Conservation (phyloP, 2,113 vertebrate species). For the Pollimyrus isidori region DNA sequence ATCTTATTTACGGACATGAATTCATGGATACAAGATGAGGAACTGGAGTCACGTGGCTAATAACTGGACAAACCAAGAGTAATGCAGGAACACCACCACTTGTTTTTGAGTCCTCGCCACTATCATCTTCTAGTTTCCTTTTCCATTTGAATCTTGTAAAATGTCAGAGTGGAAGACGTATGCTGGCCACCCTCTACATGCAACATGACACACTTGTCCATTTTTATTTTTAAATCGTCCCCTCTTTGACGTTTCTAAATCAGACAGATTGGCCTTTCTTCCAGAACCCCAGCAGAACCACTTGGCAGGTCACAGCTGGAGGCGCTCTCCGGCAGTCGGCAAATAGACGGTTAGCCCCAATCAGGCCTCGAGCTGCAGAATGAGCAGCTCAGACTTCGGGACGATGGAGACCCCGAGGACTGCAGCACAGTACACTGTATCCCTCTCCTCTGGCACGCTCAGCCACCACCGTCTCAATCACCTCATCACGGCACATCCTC, state of each 20-base stretch:
- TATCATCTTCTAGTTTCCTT: neutral
- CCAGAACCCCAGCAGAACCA: neutral
- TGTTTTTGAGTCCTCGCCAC: neutral
- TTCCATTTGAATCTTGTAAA: neutral
- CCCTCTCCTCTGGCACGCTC: neutral
- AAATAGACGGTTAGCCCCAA: neutral
- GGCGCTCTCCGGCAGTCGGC: neutral
- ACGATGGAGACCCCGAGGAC: neutral
- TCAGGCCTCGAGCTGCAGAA: neutral
- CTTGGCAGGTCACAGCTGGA: conserved; percentile 2
- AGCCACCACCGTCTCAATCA: neutral
- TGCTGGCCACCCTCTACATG: neutral
- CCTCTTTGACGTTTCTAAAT: neutral
- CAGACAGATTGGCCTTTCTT: neutral
- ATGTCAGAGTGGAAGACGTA: neutral
- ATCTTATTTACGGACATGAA: neutral
- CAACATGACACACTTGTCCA: neutral
- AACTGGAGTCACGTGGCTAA: neutral
- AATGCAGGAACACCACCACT: neutral
- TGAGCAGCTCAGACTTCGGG: neutral
- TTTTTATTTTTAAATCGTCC: neutral
- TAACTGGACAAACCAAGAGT: neutral
- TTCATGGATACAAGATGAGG: neutral
- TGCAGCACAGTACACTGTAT: neutral
- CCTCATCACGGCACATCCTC: neutral